Percentiles rank a stretch among this genome's conserved stretches.
Conservation (phyloP, 1,140 invertebrate genomes). For the Aphelenchoides avenae region DNA sequence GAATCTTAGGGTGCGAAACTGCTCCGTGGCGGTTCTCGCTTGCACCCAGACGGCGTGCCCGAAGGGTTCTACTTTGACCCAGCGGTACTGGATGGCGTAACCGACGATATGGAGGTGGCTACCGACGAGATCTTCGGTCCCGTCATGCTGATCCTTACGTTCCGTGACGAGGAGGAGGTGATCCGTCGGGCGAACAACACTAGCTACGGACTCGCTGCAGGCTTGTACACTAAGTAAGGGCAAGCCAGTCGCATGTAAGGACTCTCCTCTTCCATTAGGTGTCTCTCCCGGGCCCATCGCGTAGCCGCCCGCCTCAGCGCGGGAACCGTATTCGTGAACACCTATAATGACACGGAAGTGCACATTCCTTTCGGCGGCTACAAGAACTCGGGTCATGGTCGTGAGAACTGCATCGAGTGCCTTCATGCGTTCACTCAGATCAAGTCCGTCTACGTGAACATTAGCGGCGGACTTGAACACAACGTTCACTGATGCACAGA, state of each 20-base stretch:
- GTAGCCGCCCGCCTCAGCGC: constrained; percentile 62
- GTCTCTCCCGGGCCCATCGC: constrained; percentile 55
- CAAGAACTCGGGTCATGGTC: constrained; percentile 54
- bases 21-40: constrained; percentile 64
- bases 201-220: constrained; percentile 64
- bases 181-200: constrained; percentile 64
- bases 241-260: constrained; percentile 2
- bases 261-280: constrained; percentile 28
- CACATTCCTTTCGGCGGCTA: constrained; percentile 51
- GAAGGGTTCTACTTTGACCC: constrained; percentile 55
- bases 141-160: constrained; percentile 63
- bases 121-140: constrained; percentile 66
- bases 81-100: constrained; percentile 44
- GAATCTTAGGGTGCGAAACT: constrained; percentile 63
- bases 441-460: constrained; percentile 60
- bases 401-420: constrained; percentile 64
- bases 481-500: too few relatives aligned
- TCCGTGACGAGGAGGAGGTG: constrained; percentile 65
- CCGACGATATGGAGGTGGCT: constrained; percentile 64
- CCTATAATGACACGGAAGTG: constrained; percentile 55
- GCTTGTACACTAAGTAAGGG: constrained; percentile 61
- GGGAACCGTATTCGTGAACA: constrained; percentile 64
- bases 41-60: constrained; percentile 56
- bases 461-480: too few relatives aligned
- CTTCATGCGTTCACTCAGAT: constrained; percentile 64